These are phyloP conservation scores for Taxidea taxus DNA, from an alignment of 2,113 vertebrate genomes.

Conservation along the genomic window DNA sequence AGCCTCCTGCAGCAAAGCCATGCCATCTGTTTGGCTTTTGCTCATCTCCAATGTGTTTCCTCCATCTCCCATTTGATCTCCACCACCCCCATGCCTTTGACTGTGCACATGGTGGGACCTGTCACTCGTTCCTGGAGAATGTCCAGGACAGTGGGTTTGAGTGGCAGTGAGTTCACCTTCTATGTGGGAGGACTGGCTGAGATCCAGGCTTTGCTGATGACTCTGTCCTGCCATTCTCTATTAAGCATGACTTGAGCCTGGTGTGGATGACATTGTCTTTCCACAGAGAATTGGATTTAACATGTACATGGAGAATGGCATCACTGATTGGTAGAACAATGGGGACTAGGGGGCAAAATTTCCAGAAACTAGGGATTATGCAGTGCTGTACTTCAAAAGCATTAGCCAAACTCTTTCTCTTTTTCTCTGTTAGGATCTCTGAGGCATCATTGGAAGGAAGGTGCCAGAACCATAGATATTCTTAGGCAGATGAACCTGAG, in stretches of 20 bases:
- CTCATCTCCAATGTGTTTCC: not conserved
- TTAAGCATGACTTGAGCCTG: slow-evolving; percentile 39
- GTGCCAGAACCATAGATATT: not conserved
- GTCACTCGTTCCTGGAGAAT: slow-evolving; percentile 45
- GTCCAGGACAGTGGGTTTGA: not conserved
- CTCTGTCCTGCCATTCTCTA: slow-evolving; percentile 37
- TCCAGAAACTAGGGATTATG: not conserved
- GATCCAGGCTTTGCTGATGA: slow-evolving; percentile 48
- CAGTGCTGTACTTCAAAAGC: not conserved
- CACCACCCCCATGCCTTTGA: not conserved
- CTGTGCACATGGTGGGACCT: slow-evolving; percentile 28
- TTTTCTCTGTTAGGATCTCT: not conserved
- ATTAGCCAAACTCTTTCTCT: not conserved
- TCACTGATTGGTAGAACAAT: not conserved
- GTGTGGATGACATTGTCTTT: slow-evolving; percentile 11
- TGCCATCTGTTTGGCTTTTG: slow-evolving; percentile 58
- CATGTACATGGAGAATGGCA: not conserved
- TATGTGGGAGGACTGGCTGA: slow-evolving; percentile 44
- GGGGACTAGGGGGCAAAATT: not conserved
- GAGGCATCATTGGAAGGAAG: not conserved
- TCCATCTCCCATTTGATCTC: not conserved
- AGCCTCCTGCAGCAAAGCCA: not conserved
- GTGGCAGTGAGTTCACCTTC: slow-evolving; percentile 36
- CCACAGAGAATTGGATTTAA: not conserved
- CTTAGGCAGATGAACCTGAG: not conserved